Percentiles rank a stretch among this genome's conserved stretches.
phyloP scores from a whole-genome alignment of 2,797 vertebrate species.

The Heterohyrax brucei region DNA sequence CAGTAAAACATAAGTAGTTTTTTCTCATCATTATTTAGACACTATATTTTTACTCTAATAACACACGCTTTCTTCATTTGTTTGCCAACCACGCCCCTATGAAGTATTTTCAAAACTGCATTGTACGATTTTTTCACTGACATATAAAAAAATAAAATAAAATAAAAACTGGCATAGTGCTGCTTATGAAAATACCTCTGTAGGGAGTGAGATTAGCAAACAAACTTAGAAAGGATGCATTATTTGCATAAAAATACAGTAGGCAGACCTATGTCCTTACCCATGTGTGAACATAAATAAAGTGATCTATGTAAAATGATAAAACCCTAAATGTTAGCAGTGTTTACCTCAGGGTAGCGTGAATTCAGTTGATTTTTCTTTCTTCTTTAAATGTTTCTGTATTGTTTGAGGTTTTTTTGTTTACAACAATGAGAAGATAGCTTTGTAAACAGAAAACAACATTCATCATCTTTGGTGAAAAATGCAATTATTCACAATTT shows the following conservation, averaged over 20 bases:
- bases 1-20: constrained; percentile 16
- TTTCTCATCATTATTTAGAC: background rate
- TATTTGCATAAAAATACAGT: background rate
- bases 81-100: too few relatives aligned
- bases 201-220: too few relatives aligned
- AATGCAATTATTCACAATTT: constrained; percentile 22
- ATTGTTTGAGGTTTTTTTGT: background rate
- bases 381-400: background rate
- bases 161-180: too few relatives aligned
- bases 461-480: background rate
- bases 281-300: background rate
- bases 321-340: constrained; percentile 26
- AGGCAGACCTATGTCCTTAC: background rate
- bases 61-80: too few relatives aligned
- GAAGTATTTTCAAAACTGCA: too few relatives aligned
- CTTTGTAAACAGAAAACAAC: constrained; percentile 32
- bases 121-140: too few relatives aligned
- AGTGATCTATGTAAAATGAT: constrained; percentile 1
- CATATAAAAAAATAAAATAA: too few relatives aligned
- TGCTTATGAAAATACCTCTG: too few relatives aligned
- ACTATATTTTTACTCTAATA: too few relatives aligned
- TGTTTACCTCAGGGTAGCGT: background rate
- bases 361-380: background rate
- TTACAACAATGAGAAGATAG: background rate
- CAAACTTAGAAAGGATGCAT: too few relatives aligned